Evolutionary conservation across 2,888 invertebrate species (phyloP), one percentile per base, ranked within the genome.

Genomic region (Caenorhabditis macrosperma): DNA sequence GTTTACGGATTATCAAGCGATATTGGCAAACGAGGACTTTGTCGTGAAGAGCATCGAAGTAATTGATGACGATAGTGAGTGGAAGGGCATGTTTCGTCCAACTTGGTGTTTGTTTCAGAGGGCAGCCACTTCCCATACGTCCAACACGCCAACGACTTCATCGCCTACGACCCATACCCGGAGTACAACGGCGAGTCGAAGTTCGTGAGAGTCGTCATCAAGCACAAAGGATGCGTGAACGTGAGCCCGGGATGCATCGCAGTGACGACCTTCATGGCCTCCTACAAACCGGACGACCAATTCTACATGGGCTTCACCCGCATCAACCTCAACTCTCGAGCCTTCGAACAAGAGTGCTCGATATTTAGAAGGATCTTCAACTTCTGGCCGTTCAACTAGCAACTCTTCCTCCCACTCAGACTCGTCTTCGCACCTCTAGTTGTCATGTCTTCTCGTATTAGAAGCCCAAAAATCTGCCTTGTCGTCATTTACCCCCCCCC

Each of bases 361-460:
- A 6, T 57, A 0, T 30, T 67, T 17, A 22, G 35, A 2, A 17
- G 46, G 15, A 20, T 57, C 24, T 67, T 66, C 66, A 66, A 66
- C 24, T 67, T 67, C 35, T 67, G 67, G 67, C 67, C 67, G 3
- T 57, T 67, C n/a, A 28, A 46, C 30, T 57, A n/a, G n/a, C n/a
- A n/a, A n/a, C n/a, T n/a, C 2, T 28, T 59, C 26, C 41, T 59
- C n/a, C 22, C 35, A 38, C n/a, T n/a, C n/a, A n/a, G n/a, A n/a
- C n/a, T n/a, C n/a, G n/a, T n/a, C n/a, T n/a, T n/a, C n/a, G n/a
- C n/a, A n/a, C n/a, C n/a, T n/a, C n/a, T n/a, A n/a, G n/a, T n/a
- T n/a, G n/a, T n/a, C n/a, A n/a, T n/a, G n/a, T n/a, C n/a, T n/a
- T n/a, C n/a, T n/a, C n/a, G n/a, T n/a, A n/a, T n/a, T n/a, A n/a